Conservation (phyloP, 1,140 invertebrate genomes). For the Lanistes nyassanus region DNA sequence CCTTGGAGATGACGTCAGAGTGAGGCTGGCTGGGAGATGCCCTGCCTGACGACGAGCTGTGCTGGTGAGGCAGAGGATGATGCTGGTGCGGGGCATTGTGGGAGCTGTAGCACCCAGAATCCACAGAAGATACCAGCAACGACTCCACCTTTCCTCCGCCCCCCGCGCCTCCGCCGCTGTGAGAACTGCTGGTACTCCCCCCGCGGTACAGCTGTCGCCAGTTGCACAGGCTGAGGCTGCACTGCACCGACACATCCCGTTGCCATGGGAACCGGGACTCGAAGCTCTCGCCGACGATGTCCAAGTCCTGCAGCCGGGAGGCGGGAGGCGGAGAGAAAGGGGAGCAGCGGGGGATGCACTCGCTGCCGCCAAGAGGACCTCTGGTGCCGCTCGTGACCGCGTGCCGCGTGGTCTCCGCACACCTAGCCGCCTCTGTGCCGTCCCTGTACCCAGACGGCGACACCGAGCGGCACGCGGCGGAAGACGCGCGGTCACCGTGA, state of each 20-base stretch:
- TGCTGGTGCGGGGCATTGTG: not conserved
- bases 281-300: constrained; percentile 59
- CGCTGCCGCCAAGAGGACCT: not conserved
- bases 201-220: not conserved
- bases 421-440: not conserved
- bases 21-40: not conserved
- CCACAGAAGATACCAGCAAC: not conserved
- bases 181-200: not conserved
- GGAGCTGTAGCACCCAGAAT: not conserved
- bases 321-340: constrained; percentile 12
- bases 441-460: not conserved
- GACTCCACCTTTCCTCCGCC: too few species aligned
- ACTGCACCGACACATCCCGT: constrained; percentile 63
- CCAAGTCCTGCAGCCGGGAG: constrained; percentile 39
- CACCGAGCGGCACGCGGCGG: not conserved
- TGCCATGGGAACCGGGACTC: constrained; percentile 65
- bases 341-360: constrained; percentile 5
- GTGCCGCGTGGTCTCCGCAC: not conserved
- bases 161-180: not conserved
- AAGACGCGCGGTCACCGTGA: not conserved
- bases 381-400: not conserved
- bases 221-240: constrained; percentile 27
- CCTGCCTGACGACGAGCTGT: not conserved
- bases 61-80: not conserved
- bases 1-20: constrained; percentile 10